Conservation (phyloP, 2,113 vertebrate species). For the Sigmodon hispidus region DNA sequence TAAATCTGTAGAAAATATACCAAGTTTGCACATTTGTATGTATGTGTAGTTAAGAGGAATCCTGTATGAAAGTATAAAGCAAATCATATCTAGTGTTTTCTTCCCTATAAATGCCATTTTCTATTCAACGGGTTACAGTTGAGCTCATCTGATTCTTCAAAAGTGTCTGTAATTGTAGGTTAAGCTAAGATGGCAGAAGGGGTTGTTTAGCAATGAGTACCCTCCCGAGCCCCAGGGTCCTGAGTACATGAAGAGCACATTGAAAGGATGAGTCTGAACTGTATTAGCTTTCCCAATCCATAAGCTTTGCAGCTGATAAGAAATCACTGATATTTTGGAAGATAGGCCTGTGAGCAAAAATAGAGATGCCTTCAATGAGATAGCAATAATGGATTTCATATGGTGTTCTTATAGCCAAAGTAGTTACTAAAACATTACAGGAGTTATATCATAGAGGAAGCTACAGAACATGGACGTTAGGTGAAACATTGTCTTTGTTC, state of each 20-base stretch:
- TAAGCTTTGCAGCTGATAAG: neutral
- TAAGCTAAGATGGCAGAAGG: neutral
- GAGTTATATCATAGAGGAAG: neutral
- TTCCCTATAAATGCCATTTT: neutral
- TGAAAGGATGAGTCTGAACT: neutral
- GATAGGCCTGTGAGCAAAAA: neutral
- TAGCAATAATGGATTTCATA: neutral
- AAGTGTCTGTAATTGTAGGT: neutral
- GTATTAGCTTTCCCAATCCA: neutral
- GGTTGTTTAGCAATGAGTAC: neutral
- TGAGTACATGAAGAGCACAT: neutral
- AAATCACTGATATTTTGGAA: neutral
- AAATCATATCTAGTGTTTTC: slow-evolving; percentile 18
- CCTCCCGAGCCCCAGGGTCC: neutral
- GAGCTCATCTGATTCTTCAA: neutral
- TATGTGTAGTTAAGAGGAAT: neutral
- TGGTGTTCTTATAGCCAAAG: neutral
- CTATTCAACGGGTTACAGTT: neutral
- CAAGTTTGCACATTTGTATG: neutral
- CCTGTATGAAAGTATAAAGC: slow-evolving; percentile 12
- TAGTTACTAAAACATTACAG: neutral
- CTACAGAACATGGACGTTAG: neutral
- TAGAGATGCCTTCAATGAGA: neutral
- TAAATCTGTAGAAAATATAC: neutral
- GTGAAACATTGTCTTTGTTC: neutral